phyloP scores from a whole-genome alignment of 2,888 invertebrate species.

The Melangyna quadrimaculata region DNA sequence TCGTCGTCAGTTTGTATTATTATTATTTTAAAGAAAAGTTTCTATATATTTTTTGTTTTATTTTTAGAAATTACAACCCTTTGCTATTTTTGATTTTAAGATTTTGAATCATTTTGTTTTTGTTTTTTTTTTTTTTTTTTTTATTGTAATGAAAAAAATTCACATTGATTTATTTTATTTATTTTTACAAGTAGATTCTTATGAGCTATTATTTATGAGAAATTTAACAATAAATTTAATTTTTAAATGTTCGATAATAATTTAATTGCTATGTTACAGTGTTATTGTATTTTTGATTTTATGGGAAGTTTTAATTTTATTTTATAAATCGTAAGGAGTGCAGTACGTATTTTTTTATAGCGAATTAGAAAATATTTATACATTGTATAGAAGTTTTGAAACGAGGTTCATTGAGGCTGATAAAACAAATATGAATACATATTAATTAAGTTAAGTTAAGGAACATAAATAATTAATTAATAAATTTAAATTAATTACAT shows the following conservation, averaged over 20 bases:
- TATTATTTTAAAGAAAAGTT: conserved; percentile 18
- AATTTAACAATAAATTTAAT: background rate
- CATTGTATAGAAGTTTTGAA: background rate
- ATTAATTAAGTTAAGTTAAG: background rate
- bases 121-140: background rate
- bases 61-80: conserved; percentile 47
- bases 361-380: background rate
- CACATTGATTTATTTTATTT: background rate
- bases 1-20: background rate
- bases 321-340: conserved; percentile 35
- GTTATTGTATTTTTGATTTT: conserved; percentile 14
- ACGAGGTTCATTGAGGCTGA: background rate
- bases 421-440: background rate
- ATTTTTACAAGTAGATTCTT: background rate
- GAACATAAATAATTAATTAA: no score
- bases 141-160: background rate
- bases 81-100: conserved; percentile 41
- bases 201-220: background rate
- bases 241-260: background rate
- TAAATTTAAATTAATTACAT: no score
- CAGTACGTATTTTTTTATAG: conserved; percentile 23
- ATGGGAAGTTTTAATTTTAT: conserved; percentile 43
- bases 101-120: background rate
- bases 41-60: conserved; percentile 23
- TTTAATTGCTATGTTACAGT: conserved; percentile 15